Base-by-base conservation (phyloP, 2,113 vertebrate species). In the Chlamydotis undulata region DNA sequence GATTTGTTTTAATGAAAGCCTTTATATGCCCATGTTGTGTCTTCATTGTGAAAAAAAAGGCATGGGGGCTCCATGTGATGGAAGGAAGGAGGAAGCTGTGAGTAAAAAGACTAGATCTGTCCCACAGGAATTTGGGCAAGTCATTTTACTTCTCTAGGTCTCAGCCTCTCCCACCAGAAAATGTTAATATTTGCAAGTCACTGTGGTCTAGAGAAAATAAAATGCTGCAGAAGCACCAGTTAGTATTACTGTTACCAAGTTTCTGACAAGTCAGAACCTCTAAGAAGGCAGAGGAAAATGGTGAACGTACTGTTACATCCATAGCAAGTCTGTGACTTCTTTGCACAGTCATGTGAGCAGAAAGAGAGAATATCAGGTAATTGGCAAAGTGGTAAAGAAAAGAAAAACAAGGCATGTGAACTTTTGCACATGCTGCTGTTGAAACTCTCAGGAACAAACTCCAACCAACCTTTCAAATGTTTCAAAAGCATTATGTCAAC, bases 41-140 rank as follows among this genome's bases (percentile, higher is more conserved):
- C 23, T 73, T 76, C 12, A 7, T 3, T 50, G 33, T 26, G 63
- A 33, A 74, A 69, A 75, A 68, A 90, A 65, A 37, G 7, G 3
- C 10, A 25, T 33, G 16, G 26, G 1, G 6, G 4, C 2, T 82
- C n/a, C 1, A 1, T 45, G 6, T 52, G 10, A 33, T 28, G 10
- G 10, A 76, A 49, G 15, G 19, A 25, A 37, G 49, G 47, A 71
- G 37, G 19, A 7, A 49, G 1, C 29, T 79, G 8, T 52, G 31
- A 50, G 12, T 59, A n/a, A 76, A 41, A 85, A 63, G 19, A 10
- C 12, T 76, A 19, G 12, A 26, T 43, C 29, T 83, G 24, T 10
- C 15, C 35, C 83, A 25, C 0, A 1, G 10, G 9, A 84, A 23
- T 73, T 59, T 73, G 12, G 15, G 17, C 31, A 56, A 76, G 41